phyloP scores from a whole-genome alignment of 2,797 vertebrate species.

The Sebastes minor region DNA sequence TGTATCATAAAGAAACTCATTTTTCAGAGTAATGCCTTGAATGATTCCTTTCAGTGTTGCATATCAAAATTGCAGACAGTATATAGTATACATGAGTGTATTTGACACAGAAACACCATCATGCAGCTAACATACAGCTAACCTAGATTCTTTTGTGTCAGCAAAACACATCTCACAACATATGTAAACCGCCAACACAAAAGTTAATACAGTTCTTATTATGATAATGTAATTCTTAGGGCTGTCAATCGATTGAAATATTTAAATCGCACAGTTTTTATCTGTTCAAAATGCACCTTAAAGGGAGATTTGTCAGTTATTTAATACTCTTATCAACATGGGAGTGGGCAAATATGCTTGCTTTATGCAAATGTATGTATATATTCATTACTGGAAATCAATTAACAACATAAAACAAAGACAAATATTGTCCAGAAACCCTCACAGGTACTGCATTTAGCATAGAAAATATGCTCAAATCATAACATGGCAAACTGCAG shows the following conservation, averaged over 20 bases:
- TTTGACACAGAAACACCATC: slow-evolving; percentile 53
- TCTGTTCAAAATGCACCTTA: no score
- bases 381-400: no score
- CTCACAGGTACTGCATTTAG: no score
- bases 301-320: no score
- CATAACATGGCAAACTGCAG: rapidly evolving
- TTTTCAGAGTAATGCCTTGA: background rate
- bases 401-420: no score
- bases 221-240: background rate
- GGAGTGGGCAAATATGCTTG: no score
- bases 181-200: background rate
- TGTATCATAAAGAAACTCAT: background rate
- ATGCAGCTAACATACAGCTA: background rate
- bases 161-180: slow-evolving; percentile 3
- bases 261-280: no score
- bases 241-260: no score
- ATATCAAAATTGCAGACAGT: slow-evolving; percentile 1
- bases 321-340: no score
- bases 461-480: no score
- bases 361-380: no score
- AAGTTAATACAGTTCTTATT: background rate
- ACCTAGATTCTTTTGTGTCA: slow-evolving; percentile 1
- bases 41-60: background rate
- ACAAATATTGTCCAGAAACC: no score
- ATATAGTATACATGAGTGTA: background rate